Base-by-base conservation (phyloP, 2,888 invertebrate species). In the Toxonevra muliebris region DNA sequence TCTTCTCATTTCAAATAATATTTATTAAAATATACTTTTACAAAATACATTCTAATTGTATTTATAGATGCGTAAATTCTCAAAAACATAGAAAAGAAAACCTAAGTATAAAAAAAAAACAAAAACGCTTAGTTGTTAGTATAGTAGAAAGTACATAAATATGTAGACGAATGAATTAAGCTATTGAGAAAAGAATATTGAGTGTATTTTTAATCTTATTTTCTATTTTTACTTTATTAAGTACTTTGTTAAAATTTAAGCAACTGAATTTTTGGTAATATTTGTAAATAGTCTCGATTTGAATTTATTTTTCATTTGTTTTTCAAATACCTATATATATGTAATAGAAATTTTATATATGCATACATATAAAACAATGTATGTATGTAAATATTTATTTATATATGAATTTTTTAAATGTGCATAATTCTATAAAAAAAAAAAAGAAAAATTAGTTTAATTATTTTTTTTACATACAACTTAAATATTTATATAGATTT, bases 401-500 rank as follows among this genome's bases (percentile, higher is more conserved):
- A 30, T 30, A 30, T 30, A 30, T 30, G 30, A 7, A 30, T 30
- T 30, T 30, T 30, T 30, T 30, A 30, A 30, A 30, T 30, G 30
- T 30, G 41, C 50, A 58, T 58, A 52, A 59, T 64, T 50, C 40
- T 61, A 55, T 40, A 41, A 20, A 13, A 20, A 40, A 17, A 58
- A 17, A 58, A n/a, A 17, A 58, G 13, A 58, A n/a, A 41, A 57
- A 60, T 54, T 68, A 64, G 54, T 50, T 59, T 61, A 54, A 62
- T 61, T 66, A 61, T 61, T 58, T 19, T 66, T 61, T 58, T 59
- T 30, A 48, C 48, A 60, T 55, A 62, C 58, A 57, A 42, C 50
- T 50, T 58, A 19, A 20, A 30, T 59, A 59, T 12, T 19, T 45
- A 30, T 12, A 58, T 20, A 53, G 12, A 19, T 19, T 12, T 53